Base-by-base conservation (phyloP, 2,888 invertebrate genomes). In the Zhengitettix transpicula region DNA sequence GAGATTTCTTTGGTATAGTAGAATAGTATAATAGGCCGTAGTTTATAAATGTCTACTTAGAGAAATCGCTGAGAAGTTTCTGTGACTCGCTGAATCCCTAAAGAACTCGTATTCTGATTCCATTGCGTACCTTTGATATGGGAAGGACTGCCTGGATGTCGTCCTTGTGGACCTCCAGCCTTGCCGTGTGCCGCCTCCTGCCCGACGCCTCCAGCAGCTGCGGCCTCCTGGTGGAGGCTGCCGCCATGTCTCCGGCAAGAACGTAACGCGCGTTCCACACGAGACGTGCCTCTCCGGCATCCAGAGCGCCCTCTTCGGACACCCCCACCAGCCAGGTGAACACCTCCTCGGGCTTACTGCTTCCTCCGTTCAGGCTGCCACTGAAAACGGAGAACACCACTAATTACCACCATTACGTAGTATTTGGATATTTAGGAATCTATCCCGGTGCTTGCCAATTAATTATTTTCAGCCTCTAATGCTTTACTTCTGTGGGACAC, bases 291-390 rank as follows among this genome's bases (percentile, higher is more conserved):
- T 87, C 87, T 64, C 88, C 90, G 69, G 85, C 84, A 61, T 84
- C 81, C 61, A 87, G 88, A 14, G 86, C 82, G 64, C 76, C 81
- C 71, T 83, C 91, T 69, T 84, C 92, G 70, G 80, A 81, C 9
- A 95, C 91, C 75, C 95, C 93, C 65, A 95, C 81, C 65, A 94
- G 76, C 92, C 93, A 95, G 28, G 90, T 87, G 70, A 95, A 86
- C 58, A 95, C 84, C 74, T 95, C 94, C 70, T 89, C 86, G 28
- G 28, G 28, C 28, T 28, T 28, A 57, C 73, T 71, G 61, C 78
- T 77, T 68, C 57, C 69, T 47, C 47, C 47, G 9, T n/a, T n/a
- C 1, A 12, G 14, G 47, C 47, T 47, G 28, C 28, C 28, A 28
- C 28, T 28, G 28, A 28, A 28, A 28, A 2, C 28, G 7, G 7